Base-by-base conservation (phyloP, 2,888 invertebrate species). In the Cenopis cana region DNA sequence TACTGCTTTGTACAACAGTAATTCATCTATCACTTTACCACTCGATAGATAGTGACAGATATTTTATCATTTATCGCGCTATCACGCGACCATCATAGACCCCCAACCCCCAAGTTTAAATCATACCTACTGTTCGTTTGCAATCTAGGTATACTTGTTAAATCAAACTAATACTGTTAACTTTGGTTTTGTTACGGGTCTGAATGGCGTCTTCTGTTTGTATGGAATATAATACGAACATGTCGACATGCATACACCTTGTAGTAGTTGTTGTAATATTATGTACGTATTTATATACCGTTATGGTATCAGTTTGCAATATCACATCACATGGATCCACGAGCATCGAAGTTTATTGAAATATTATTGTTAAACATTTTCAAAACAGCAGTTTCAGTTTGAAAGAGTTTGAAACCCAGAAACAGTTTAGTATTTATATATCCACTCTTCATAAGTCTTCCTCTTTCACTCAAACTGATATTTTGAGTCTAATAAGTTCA, bases 281-380 rank as follows among this genome's bases (percentile, higher is more conserved):
- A 33, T 33, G 33, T 5, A 33, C 8, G 33, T 33, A 33, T 33
- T 5, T 33, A 33, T 8, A 24, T 33, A 33, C 33, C 1, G 33
- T 14, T 52, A 12, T 18, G 20, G 1, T 38, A 10, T 11, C 50
- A 17, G 52, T 64, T 52, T 68, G 64, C 64, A 69, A 65, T 69
- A 69, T 65, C 64, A 69, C 57, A 59, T 24, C 33, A 14, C 24
- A 18, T 6, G 29, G n/a, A 56, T 8, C 56, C 1, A 50, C 18
- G 38, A 57, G 64, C 38, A 24, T 56, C 49, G 14, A 49, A n/a
- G 6, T 14, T 49, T n/a, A 46, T 14, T 66, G 14, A 41, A 6
- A 41, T 14, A 14, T 41, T n/a, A 2, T 14, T 41, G 6, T 14
- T 14, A n/a, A 41, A 5, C 1, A 0, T 12, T n/a, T 14, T 46